Conservation (phyloP, 2,113 vertebrate genomes). For the Ivindomyrus marchei region DNA sequence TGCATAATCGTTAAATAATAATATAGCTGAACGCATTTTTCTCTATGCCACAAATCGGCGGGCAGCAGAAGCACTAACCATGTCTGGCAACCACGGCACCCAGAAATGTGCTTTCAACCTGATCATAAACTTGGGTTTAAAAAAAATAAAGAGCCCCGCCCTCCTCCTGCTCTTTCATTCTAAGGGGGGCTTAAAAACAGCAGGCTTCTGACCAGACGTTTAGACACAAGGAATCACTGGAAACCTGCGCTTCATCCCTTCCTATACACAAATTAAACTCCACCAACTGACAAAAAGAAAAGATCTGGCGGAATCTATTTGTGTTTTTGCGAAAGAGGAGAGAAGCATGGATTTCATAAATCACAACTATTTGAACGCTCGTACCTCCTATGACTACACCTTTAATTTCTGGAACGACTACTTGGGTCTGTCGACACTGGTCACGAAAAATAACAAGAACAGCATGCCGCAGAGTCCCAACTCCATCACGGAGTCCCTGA, state of each 20-base stretch:
- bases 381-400: slow-evolving; percentile 68
- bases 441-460: slow-evolving; percentile 61
- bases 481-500: slow-evolving; percentile 71
- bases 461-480: slow-evolving; percentile 60
- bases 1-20: neutral
- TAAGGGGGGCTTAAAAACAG: slow-evolving; percentile 60
- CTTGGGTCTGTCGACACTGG: slow-evolving; percentile 66
- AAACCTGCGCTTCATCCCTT: slow-evolving; percentile 38
- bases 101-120: slow-evolving; percentile 27
- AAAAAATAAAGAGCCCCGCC: slow-evolving; percentile 51
- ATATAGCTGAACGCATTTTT: neutral
- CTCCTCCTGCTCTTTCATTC: slow-evolving; percentile 34
- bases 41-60: neutral
- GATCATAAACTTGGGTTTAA: slow-evolving; percentile 56
- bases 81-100: neutral
- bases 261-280: slow-evolving; percentile 23
- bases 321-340: slow-evolving; percentile 31
- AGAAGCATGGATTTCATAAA: slow-evolving; percentile 70
- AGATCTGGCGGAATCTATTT: slow-evolving; percentile 52
- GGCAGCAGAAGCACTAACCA: neutral
- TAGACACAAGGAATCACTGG: slow-evolving; percentile 57
- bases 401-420: slow-evolving; percentile 80
- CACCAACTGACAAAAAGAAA: slow-evolving; percentile 14
- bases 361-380: slow-evolving; percentile 67
- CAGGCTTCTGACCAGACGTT: slow-evolving; percentile 45